Conservation (phyloP, 2,888 invertebrate genomes). For the Exephanes ischioxanthus region DNA sequence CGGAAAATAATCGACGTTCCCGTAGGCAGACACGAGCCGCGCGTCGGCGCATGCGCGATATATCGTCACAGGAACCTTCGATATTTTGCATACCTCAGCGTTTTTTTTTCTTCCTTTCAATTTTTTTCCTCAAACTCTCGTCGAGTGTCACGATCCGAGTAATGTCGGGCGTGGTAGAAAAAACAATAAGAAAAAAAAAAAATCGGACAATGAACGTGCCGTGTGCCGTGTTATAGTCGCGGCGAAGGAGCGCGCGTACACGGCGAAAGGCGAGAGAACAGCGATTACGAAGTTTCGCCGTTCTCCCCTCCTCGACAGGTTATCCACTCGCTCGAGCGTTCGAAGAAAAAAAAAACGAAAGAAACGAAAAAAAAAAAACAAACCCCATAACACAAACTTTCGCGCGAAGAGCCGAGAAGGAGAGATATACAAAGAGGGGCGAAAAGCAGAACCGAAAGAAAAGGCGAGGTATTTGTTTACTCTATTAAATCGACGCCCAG, state of each 20-base stretch:
- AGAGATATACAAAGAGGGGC: background rate
- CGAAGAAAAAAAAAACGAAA: background rate
- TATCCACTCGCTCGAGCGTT: background rate
- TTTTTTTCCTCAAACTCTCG: slow-evolving; percentile 26
- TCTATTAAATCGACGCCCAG: background rate
- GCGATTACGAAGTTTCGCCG: slow-evolving; percentile 35
- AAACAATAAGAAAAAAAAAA: slow-evolving; percentile 21
- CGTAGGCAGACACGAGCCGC: background rate
- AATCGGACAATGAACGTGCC: slow-evolving; percentile 62
- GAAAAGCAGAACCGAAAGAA: background rate
- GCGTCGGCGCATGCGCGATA: background rate
- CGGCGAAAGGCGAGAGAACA: slow-evolving; percentile 31
- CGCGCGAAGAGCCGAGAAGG: background rate
- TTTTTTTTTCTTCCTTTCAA: slow-evolving; percentile 47
- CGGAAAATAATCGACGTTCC: background rate
- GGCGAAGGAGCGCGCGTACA: slow-evolving; percentile 57
- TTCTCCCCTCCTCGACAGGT: slow-evolving; percentile 14
- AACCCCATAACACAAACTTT: slow-evolving; percentile 64
- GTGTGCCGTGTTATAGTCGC: slow-evolving; percentile 14
- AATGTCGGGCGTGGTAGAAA: slow-evolving; percentile 46
- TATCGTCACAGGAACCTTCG: slow-evolving; percentile 24
- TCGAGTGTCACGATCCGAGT: slow-evolving; percentile 56
- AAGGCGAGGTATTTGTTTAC: slow-evolving; percentile 5
- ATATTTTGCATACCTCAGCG: slow-evolving; percentile 45
- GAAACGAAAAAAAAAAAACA: slow-evolving; percentile 11